A percentile compares a stretch with the other conserved stretches of the same genome.
Evolutionary conservation across 2,113 vertebrate genomes (phyloP).

Genomic region (Erythrolamprus reginae): DNA sequence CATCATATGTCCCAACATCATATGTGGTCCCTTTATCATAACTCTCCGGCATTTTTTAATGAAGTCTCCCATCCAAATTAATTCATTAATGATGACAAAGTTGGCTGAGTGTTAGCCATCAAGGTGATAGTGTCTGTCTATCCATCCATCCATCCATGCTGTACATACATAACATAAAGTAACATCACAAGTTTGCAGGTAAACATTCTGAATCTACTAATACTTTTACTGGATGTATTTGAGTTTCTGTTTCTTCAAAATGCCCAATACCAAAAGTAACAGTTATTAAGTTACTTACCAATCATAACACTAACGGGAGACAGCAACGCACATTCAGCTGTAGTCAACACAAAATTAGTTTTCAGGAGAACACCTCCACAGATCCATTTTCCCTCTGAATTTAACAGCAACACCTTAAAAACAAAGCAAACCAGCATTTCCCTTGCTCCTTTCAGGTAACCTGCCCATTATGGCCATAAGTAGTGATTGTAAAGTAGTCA

Average conservation of each 20-base stretch:
- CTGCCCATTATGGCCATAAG: background rate
- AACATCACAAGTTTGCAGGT: background rate
- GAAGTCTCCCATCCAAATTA: background rate
- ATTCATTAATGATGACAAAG: background rate
- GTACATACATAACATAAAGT: no score
- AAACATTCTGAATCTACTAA: background rate
- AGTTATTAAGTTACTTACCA: constrained; percentile 61
- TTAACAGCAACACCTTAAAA: constrained; percentile 72
- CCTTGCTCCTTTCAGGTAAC: background rate
- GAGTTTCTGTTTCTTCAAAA: background rate
- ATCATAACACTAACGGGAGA: constrained; percentile 47
- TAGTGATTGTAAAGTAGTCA: background rate
- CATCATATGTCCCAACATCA: no score
- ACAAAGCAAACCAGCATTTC: background rate
- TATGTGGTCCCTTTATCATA: no score
- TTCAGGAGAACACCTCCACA: constrained; percentile 80
- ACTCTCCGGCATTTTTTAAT: background rate
- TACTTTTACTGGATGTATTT: background rate
- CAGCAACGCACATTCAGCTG: constrained; percentile 71
- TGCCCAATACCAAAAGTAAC: background rate
- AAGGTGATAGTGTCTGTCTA: background rate
- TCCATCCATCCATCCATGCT: background rate
- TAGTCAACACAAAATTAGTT: constrained; percentile 72
- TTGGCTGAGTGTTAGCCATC: background rate
- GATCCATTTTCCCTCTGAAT: constrained; percentile 56